Evolutionary conservation across 2,113 vertebrate genomes (phyloP), one percentile per base, ranked within the genome.

Genomic region (Mystacornis crossleyi): DNA sequence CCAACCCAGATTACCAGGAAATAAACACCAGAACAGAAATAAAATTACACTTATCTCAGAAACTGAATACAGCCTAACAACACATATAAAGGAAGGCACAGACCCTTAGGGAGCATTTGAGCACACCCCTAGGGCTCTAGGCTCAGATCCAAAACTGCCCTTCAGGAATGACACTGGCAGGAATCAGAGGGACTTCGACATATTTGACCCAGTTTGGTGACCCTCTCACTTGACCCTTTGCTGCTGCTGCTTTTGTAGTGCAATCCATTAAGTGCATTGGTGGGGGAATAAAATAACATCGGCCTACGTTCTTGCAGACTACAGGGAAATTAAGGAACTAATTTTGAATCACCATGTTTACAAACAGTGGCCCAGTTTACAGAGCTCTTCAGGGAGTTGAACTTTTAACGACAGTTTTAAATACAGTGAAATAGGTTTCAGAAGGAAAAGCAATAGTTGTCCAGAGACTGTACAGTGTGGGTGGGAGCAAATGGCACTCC

Each of bases 371-470:
- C 90, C 93, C 67, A 74, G 70, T 92, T 95, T 92, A 38, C 70
- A 91, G 86, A 77, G 80, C 58, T 81, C 94, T 86, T 92, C 38
- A 6, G 95, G 73, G 94, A 97, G 61, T 9, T 91, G 81, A 96
- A 94, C 94, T 95, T 96, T 85, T 95, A 96, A 96, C 0, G 1
- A 77, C 86, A 92, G 81, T 92, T 95, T 97, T 96, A 97, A 97
- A 95, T 89, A 95, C 86, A 88, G 91, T 45, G 60, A 90, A 95
- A 91, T 25, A 75, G 86, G 81, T 81, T 97, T 92, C 85, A 42
- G 57, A 96, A 96, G 79, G 71, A 70, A 87, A 64, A 72, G 84
- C 82, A 95, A 48, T 61, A 70, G 79, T 38, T 96, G 82, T 91
- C 89, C 87, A 92, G 86, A 81, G 83, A 89, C n/a, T 33, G 53